Percentiles rank a stretch among this genome's conserved stretches.
These are phyloP conservation scores for Microcaecilia unicolor DNA, from an alignment of 2,797 vertebrate genomes.

Conservation along the genomic window DNA sequence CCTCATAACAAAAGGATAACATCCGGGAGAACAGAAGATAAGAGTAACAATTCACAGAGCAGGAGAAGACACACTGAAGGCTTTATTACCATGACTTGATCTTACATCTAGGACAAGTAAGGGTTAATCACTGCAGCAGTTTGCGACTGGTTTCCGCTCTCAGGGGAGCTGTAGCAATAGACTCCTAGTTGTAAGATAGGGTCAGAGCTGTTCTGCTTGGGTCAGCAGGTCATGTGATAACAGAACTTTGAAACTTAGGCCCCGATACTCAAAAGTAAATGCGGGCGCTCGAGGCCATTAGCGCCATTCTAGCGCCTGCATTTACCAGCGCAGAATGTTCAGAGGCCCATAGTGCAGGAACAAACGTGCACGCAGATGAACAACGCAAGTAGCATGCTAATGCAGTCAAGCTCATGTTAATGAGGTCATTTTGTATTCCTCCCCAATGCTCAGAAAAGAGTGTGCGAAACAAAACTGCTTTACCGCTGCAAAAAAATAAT, in stretches of 20 bases:
- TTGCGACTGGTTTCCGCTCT: conserved; percentile 42
- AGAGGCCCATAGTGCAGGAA: too few species aligned
- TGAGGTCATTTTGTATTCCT: too few species aligned
- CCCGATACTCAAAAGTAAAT: too few species aligned
- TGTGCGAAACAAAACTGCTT: too few species aligned
- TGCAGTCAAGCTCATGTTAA: too few species aligned
- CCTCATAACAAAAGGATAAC: conserved; percentile 28
- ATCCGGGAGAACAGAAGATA: conserved; percentile 32
- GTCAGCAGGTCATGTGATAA: conserved; percentile 39
- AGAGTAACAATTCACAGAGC: conserved; percentile 41
- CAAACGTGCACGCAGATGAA: too few species aligned
- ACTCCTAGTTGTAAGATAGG: conserved; percentile 33
- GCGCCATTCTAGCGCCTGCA: too few species aligned
- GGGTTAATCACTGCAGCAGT: conserved; percentile 54
- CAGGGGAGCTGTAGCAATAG: conserved; percentile 41
- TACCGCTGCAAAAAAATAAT: too few species aligned
- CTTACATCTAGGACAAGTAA: conserved; percentile 42
- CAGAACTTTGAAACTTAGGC: conserved; percentile 22
- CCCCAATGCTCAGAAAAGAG: too few species aligned
- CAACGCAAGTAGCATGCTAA: too few species aligned
- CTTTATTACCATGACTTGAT: conserved; percentile 42
- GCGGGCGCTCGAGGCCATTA: too few species aligned
- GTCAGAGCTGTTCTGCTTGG: conserved; percentile 33
- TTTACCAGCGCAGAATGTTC: too few species aligned
- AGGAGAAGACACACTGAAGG: conserved; percentile 34